Base-by-base conservation (phyloP, 2,888 invertebrate genomes). In the Pteria penguin region DNA sequence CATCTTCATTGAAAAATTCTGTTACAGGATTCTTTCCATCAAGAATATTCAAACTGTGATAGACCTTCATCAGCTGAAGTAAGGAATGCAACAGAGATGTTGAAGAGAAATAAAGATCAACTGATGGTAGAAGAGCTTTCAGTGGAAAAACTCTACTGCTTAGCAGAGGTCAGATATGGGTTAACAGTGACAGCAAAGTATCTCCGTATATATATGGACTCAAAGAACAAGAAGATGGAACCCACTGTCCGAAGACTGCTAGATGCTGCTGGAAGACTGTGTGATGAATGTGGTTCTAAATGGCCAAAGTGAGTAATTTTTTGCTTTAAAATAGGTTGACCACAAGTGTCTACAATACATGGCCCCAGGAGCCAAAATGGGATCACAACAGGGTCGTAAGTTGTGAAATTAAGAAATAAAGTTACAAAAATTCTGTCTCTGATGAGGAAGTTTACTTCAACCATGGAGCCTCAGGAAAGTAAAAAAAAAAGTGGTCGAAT, bases 141-240 rank as follows among this genome's bases (percentile, higher is more conserved):
- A 62, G 73, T 86, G 8, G 75, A 73, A n/a, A 80, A 82, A 57
- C 52, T 86, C 14, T 77, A 78, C 55, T 75, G 76, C 11, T 31
- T 87, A 27, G 86, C 86, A 4, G 70, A 72, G 26, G 75, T 78
- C n/a, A 76, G 86, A 45, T 84, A 79, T 71, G 86, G 86, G 1
- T 80, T 87, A 33, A 65, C 76, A 26, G 76, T 84, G 4, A 72
- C 78, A 0, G 86, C 87, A 1, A 81, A 79, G 14, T 78, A 72
- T 65, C 71, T 87, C 26, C 62, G 81, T 32, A 72, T 67, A 52
- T 68, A 72, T 45, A 77, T 81, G n/a, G 57, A 26, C 2, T 45
- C 60, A 33, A 75, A 77, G 61, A 61, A 63, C 1, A 18, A 58
- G 1, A 72, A 63, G 18, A 57, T 60, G 18, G 66, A 72, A 8